These are phyloP conservation scores for Diloba caeruleocephala DNA, from an alignment of 2,888 invertebrate species.

Conservation along the genomic window DNA sequence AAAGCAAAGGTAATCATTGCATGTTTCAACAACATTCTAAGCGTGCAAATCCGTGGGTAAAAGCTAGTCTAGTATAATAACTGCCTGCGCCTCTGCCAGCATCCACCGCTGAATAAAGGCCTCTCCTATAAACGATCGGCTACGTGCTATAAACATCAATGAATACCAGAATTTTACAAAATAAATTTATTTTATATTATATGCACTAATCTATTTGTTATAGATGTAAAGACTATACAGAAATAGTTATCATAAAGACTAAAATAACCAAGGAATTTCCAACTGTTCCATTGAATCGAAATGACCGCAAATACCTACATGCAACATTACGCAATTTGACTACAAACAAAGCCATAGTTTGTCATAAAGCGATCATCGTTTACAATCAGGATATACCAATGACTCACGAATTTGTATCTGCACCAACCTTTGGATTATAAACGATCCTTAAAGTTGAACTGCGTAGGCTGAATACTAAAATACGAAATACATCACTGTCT, in stretches of 20 bases:
- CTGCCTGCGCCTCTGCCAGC: no score
- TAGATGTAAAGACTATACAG: no score
- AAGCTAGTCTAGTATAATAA: no score
- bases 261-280: slow-evolving; percentile 39
- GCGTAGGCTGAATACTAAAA: slow-evolving; percentile 45
- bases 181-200: no score
- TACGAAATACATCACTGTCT: slow-evolving; percentile 2
- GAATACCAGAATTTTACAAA: no score
- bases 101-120: no score
- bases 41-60: no score
- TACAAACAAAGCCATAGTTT: slow-evolving; percentile 30
- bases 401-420: slow-evolving; percentile 54
- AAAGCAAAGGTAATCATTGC: no score
- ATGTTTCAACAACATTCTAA: no score
- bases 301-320: slow-evolving; percentile 18
- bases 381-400: slow-evolving; percentile 57
- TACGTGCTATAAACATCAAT: no score
- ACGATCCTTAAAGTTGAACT: slow-evolving; percentile 54
- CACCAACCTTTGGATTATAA: slow-evolving; percentile 61
- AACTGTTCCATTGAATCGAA: slow-evolving; percentile 23
- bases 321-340: slow-evolving; percentile 37
- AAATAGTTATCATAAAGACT: neutral
- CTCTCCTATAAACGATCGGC: no score
- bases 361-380: slow-evolving; percentile 15
- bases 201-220: no score